Base-by-base conservation (phyloP, 2,797 vertebrate genomes). In the Ceyx erithaca region DNA sequence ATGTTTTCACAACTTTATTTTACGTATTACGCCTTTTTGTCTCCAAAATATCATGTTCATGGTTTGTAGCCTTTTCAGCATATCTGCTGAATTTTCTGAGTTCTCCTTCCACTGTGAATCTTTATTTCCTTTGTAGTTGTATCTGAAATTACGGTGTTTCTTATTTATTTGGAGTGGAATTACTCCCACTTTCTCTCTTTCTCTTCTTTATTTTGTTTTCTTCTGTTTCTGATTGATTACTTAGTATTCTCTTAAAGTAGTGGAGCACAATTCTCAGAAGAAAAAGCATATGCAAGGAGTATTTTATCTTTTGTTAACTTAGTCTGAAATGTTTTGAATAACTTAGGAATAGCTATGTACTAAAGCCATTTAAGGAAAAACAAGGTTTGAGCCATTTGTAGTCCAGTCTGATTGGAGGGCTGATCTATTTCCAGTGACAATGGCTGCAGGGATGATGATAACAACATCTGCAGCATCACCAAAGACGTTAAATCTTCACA, bases 401-500 rank as follows among this genome's bases (percentile, higher is more conserved):
- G 52, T 92, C 66, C 90, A 31, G 58, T 55, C 48, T 86, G 89
- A 70, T 78, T 86, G 86, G 82, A 87, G 37, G 23, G 21, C 77
- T 88, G 78, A 82, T 95, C 88, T 94, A 68, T 97, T 95, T 95
- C 83, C 72, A 90, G 86, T 93, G 75, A 82, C 71, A 88, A 26
- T 0, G 16, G 94, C 90, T 89, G 33, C 37, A 23, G 91, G 91
- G 77, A 90, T 82, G 69, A 82, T 5, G 15, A 54, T 89, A 95
- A 95, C 89, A 96, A 75, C 82, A 95, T 96, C 90, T 95, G 78
- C 37, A 94, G 69, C 45, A 77, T 95, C 90, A 85, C 86, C 78
- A 58, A 94, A 97, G 71, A 77, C 85, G 95, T 95, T 95, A 95
- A 96, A 96, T 96, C 94, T 95, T 94, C 54, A 22, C 72, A 70